These are phyloP conservation scores for Chloromyia formosa DNA, from an alignment of 2,888 invertebrate genomes.

Conservation along the genomic window DNA sequence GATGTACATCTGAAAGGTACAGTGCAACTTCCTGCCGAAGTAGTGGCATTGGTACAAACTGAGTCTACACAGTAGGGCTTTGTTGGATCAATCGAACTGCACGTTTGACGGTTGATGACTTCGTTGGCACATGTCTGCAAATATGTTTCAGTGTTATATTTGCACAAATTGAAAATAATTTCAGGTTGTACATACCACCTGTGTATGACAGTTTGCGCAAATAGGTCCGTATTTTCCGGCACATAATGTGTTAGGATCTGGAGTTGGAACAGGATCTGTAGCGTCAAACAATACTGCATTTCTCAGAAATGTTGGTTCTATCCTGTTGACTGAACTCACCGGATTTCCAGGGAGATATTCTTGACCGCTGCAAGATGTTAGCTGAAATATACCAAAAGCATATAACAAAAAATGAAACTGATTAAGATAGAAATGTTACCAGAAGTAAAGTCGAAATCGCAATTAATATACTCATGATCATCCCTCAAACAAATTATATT, in stretches of 20 bases:
- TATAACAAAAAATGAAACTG: no score
- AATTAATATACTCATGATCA: no score
- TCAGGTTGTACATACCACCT: constrained; percentile 1
- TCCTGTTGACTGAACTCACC: not conserved
- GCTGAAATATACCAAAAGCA: not conserved
- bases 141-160: not conserved
- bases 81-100: constrained; percentile 23
- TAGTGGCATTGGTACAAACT: not conserved
- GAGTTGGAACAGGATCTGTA: not conserved
- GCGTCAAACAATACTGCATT: not conserved
- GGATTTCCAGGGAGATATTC: not conserved
- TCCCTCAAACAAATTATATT: no score
- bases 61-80: constrained; percentile 1
- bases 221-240: not conserved
- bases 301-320: not conserved
- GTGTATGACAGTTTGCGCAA: constrained; percentile 7
- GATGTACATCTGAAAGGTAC: constrained; percentile 40
- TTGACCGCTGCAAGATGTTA: not conserved
- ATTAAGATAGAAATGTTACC: no score
- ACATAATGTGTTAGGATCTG: not conserved
- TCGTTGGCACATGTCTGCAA: constrained; percentile 31
- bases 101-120: constrained; percentile 7
- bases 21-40: not conserved
- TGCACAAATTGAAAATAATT: no score
- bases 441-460: no score